Evolutionary conservation across 2,888 invertebrate genomes (phyloP), one percentile per base, ranked within the genome.

Genomic region (Orchesellides sinensis): DNA sequence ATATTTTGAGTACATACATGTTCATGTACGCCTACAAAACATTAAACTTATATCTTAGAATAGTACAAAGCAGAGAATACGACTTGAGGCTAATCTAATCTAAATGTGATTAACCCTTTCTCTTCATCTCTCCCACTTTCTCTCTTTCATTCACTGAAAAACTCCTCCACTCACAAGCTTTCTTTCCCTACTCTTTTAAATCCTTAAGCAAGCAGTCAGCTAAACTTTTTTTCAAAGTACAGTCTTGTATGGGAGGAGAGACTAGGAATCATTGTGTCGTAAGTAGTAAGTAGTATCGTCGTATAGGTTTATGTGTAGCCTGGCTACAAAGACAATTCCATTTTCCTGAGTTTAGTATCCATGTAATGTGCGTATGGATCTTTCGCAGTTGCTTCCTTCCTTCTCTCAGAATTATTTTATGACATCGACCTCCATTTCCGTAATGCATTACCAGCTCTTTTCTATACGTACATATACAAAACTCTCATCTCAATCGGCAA

Each of bases 81-180:
- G 29, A 32, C 63, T 74, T 3, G 68, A 25, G 61, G 78, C 78
- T 78, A 78, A 78, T 78, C 69, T 78, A 78, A 78, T 78, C 78
- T 78, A 78, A 78, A 78, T 78, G 78, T 78, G 78, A 78, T 78
- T 78, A 78, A 78, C 69, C 69, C 78, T 78, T 78, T 59, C 32
- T 70, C 35, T 19, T 66, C 70, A 72, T 59, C 69, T 27, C 65
- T n/a, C n/a, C n/a, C n/a, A n/a, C n/a, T n/a, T n/a, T n/a, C n/a
- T 79, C 40, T 19, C 47, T 79, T 56, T 54, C 32, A 27, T 49
- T 73, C 72, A 32, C 72, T 21, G 63, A 61, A 63, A 49, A 19
- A 5, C 52, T 35, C 52, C 21, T 56, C 52, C n/a, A 47, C 32
- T 69, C 17, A 5, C n/a, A 21, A 29, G 12, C 35, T 56, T 40